Base-by-base conservation (phyloP, 2,797 vertebrate species). In the Choloepus didactylus region DNA sequence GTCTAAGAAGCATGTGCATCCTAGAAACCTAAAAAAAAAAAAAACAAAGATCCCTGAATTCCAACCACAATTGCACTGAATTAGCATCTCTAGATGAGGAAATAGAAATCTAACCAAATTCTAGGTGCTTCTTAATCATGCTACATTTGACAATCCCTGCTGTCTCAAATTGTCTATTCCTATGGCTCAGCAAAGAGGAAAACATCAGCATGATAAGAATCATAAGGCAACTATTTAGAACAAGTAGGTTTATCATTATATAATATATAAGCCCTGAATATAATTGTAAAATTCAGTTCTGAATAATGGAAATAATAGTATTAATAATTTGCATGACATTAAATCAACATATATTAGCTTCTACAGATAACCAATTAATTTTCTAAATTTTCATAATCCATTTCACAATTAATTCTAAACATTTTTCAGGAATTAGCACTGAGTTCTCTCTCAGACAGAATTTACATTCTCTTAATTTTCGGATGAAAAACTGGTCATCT, bases 321-420 rank as follows among this genome's bases (percentile, higher is more conserved):
- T 73, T 86, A 89, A 81, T 81, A 70, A 80, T 84, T 56, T 80
- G 31, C 38, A 90, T 85, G 77, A 59, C 38, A 96, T 59, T 91
- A 46, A 75, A 81, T 88, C 64, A 80, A 64, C 35, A 73, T 83
- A 59, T 49, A 92, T 84, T n/a, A 85, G 31, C 76, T 82, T 93
- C 41, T 84, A 69, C 23, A 79, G n/a, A 81, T 90, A 31, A 86
- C 27, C 16, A 59, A 67, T 90, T 51, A 70, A 66, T 86, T 62
- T 64, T 83, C 6, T 44, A 84, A 90, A 87, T 81, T 85, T 90
- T 73, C 41, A 87, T 14, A 81, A 46, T 69, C 3, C 3, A 38
- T 25, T 93, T 77, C 29, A 70, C 72, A 93, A 84, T 60, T 77
- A n/a, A 31, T 38, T 67, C 23, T 46, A 72, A 2, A 54, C 5